A percentile compares a stretch with the other conserved stretches of the same genome.
Evolutionary conservation across 1,140 invertebrate genomes (phyloP).

Genomic region (Drosophila miranda): DNA sequence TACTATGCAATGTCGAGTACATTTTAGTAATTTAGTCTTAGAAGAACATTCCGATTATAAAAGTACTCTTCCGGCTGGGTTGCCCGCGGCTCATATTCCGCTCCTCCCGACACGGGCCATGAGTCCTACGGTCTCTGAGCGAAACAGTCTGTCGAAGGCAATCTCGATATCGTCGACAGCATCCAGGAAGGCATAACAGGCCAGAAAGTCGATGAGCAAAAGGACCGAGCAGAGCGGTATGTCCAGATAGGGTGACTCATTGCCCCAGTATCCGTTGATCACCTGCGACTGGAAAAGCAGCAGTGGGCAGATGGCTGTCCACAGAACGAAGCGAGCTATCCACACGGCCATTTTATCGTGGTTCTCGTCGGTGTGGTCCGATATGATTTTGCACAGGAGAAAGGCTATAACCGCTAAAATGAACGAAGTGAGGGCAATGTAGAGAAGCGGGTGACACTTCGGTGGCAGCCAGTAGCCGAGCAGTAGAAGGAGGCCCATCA

Average conservation of each 20-base stretch:
- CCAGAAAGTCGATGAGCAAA: slow-evolving; percentile 48
- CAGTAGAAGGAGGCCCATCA: slow-evolving; percentile 28
- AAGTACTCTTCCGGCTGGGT: background rate
- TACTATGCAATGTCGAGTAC: too few relatives aligned
- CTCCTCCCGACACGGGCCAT: background rate
- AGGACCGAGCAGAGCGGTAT: slow-evolving; percentile 42
- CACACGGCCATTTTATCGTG: background rate
- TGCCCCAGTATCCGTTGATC: slow-evolving; percentile 27
- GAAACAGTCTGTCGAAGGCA: background rate
- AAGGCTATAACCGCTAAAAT: background rate
- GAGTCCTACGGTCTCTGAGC: background rate
- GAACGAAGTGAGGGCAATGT: slow-evolving; percentile 20
- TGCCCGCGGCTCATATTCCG: background rate
- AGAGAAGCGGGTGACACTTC: background rate
- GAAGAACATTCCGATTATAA: too few relatives aligned
- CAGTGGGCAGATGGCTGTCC: slow-evolving; percentile 23
- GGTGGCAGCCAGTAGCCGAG: slow-evolving; percentile 32
- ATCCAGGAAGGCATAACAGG: slow-evolving; percentile 22
- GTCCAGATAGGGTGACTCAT: slow-evolving; percentile 18
- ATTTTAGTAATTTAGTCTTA: too few relatives aligned
- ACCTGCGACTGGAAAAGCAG: slow-evolving; percentile 53
- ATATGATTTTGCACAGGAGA: background rate
- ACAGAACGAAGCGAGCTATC: slow-evolving; percentile 10
- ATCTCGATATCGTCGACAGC: background rate
- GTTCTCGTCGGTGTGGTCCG: accelerated